Percentiles rank a stretch among this genome's conserved stretches.
Evolutionary conservation across 2,113 vertebrate species (phyloP).

Genomic region (Salminus brasiliensis): DNA sequence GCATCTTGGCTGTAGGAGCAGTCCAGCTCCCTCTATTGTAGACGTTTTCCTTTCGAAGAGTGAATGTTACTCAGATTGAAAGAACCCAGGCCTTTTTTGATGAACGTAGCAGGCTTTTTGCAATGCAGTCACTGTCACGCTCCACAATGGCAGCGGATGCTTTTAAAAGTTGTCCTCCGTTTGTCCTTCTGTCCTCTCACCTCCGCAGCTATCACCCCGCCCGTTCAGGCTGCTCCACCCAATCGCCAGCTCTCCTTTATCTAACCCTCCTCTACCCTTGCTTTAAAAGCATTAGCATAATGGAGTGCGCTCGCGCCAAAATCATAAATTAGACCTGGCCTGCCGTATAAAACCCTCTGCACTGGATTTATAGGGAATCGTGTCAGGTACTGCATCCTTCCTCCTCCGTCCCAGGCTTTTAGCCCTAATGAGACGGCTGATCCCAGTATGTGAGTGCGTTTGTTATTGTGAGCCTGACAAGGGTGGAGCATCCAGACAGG

Average conservation of each 20-base stretch:
- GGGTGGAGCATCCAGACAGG: conserved; percentile 54
- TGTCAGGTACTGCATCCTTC: conserved; percentile 57
- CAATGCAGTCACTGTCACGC: conserved; percentile 29
- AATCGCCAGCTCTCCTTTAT: conserved; percentile 57
- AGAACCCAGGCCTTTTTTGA: not conserved
- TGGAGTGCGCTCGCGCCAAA: conserved; percentile 77
- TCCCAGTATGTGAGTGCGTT: conserved; percentile 18
- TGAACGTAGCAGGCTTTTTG: conserved; percentile 3
- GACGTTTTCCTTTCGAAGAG: conserved; percentile 1
- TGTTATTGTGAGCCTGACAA: conserved; percentile 40
- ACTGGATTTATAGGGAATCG: conserved; percentile 76
- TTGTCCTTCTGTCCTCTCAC: conserved; percentile 46
- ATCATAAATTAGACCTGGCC: conserved; percentile 80
- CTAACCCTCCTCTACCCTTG: conserved; percentile 63
- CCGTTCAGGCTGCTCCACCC: conserved; percentile 25
- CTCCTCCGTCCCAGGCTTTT: conserved; percentile 70
- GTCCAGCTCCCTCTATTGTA: not conserved
- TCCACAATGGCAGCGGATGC: conserved; percentile 32
- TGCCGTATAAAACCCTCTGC: conserved; percentile 75
- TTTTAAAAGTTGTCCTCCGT: conserved; percentile 56
- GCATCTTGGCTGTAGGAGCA: not conserved
- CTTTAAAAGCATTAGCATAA: conserved; percentile 81
- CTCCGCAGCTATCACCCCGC: conserved; percentile 14
- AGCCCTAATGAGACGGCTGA: conserved; percentile 71
- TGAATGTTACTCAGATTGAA: conserved; percentile 3